phyloP scores from a whole-genome alignment of 2,888 invertebrate genomes.

The Eupeodes luniger region DNA sequence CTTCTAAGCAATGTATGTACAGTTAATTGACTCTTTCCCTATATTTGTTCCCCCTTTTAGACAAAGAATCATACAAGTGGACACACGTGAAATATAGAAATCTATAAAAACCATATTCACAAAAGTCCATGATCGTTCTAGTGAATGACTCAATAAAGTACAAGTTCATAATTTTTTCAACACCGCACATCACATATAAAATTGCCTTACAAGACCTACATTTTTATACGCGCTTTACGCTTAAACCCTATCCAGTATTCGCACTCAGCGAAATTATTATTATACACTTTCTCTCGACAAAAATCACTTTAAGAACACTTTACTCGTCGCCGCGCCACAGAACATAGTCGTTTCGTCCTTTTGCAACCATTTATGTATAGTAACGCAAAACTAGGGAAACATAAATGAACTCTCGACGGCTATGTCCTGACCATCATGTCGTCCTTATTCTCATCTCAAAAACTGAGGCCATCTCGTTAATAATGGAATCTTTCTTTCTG shows the following conservation, averaged over 20 bases:
- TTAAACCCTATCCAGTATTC: no score
- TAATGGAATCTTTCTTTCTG: slow-evolving; percentile 65
- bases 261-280: slow-evolving; percentile 7
- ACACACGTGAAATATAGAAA: not conserved
- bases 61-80: not conserved
- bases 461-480: slow-evolving; percentile 66
- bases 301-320: slow-evolving; percentile 49
- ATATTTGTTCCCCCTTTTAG: no score
- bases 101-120: not conserved
- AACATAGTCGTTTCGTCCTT: slow-evolving; percentile 39
- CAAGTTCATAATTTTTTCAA: slow-evolving; percentile 49
- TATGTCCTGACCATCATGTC: slow-evolving; percentile 49
- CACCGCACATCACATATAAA: not conserved
- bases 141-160: slow-evolving; percentile 42
- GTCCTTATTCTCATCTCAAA: slow-evolving; percentile 23
- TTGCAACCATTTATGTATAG: slow-evolving; percentile 63
- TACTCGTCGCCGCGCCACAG: no score
- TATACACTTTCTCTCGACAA: not conserved
- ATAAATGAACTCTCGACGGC: slow-evolving; percentile 68
- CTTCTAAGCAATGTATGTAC: no score
- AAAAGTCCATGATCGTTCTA: slow-evolving; percentile 10
- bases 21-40: no score
- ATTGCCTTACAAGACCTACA: no score
- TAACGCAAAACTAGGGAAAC: slow-evolving; percentile 74
- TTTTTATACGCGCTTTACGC: no score